Base-by-base conservation (phyloP, 1,140 invertebrate species). In the Rhyzopertha dominica region DNA sequence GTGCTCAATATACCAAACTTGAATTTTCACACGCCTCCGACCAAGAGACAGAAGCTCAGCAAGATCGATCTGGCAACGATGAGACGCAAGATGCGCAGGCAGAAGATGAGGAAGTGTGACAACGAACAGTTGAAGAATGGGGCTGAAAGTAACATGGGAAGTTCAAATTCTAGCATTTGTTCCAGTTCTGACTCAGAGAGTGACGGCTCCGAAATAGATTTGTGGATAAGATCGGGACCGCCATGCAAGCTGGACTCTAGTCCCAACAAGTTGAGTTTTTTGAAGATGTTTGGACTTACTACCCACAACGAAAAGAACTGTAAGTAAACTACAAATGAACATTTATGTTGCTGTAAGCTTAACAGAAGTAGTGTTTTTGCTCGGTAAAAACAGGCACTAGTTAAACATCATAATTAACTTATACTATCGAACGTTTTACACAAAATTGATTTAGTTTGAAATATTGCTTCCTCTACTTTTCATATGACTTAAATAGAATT, bases 11-110 rank as follows among this genome's bases (percentile, higher is more conserved):
- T 65, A 23, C 62, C 62, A 3, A 54, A 51, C 18, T 18, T 59
- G 13, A 43, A 41, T 35, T 46, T 45, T 5, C 47, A 52, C 25
- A 24, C 41, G 32, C 44, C 56, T 10, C 43, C 52, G 20, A 23
- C 45, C 10, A 56, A 58, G 41, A 50, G 42, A 19, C 54, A 46
- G 19, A 63, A 58, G 45, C 20, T 63, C 17, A 65, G 62, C 39
- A 63, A 63, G 47, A 53, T 65, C n/a, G 63, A 65, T 51, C 34
- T 62, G 14, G 61, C 61, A 12, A 56, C 51, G 10, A 47, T 54
- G 10, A 49, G 37, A 38, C 46, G 51, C 13, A 56, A 56, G 36
- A 44, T 39, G 34, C 13, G 36, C 17, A 16, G 30, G 17, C 37
- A 55, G 25, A 43, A 37, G 43, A 40, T 35, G 28, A 35, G 42